Base-by-base conservation (phyloP, 2,888 invertebrate species). In the Arrhopalites spinosus region DNA sequence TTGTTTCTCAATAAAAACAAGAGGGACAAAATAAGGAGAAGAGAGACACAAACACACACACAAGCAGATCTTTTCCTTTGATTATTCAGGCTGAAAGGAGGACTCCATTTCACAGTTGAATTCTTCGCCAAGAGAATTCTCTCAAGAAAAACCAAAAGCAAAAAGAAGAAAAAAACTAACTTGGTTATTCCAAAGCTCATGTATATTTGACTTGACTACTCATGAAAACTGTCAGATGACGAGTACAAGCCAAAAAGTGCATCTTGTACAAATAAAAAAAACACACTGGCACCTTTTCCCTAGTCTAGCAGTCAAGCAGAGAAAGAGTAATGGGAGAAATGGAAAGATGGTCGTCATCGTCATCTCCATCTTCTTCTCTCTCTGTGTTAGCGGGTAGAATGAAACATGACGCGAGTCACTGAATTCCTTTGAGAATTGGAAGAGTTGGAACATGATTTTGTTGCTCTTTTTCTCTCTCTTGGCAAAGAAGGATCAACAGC, bases 361-460 rank as follows among this genome's bases (percentile, higher is more conserved):
- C 17, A 5, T 25, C 50, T 36, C 5, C 36, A 36, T 11, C 3
- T 11, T 36, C 36, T 36, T 36, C n/a, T n/a, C n/a, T n/a, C n/a
- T n/a, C n/a, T n/a, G n/a, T n/a, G n/a, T n/a, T n/a, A n/a, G n/a
- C n/a, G n/a, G n/a, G 25, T 29, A 47, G 29, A 36, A 69, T 69
- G 69, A 69, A 69, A 53, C 30, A 53, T 69, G 69, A 69, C 17
- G 56, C 29, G 56, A 27, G 53, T 56, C 13, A 47, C 17, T 53
- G 69, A 69, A 69, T 69, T 69, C 69, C 69, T 56, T 17, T 17
- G 69, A 69, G 69, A 69, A n/a, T 23, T 69, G 30, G 50, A 53
- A 69, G 69, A 69, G n/a, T 23, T 69, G 30, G 50, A 53, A 69
- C 56, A 56, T 27, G 59, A 59, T 59, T 23, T 8, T 59, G 1